phyloP scores from a whole-genome alignment of 2,888 invertebrate genomes.

The Myopa testacea region DNA sequence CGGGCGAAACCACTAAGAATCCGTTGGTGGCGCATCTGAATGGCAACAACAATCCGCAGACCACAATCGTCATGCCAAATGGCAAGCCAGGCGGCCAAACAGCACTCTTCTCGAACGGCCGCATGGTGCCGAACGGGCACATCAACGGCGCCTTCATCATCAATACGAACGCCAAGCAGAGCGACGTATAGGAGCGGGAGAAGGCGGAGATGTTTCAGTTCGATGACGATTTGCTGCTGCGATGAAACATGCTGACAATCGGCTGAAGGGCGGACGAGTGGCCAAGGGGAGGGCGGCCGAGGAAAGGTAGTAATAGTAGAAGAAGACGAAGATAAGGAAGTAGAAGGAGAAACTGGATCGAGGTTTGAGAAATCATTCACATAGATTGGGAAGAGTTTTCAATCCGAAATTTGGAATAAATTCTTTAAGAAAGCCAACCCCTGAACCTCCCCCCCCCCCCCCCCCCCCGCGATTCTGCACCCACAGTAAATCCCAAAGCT shows the following conservation, averaged over 20 bases:
- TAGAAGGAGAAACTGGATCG: background rate
- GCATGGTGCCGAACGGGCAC: conserved; percentile 61
- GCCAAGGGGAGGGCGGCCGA: background rate
- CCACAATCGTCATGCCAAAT: conserved; percentile 60
- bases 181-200: conserved; percentile 68
- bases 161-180: conserved; percentile 68
- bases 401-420: background rate
- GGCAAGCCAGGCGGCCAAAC: conserved; percentile 51
- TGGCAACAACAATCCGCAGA: conserved; percentile 58
- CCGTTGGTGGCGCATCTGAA: conserved; percentile 65
- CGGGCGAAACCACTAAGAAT: conserved; percentile 64
- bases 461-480: too few species aligned
- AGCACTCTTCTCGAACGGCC: conserved; percentile 54
- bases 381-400: background rate
- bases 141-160: conserved; percentile 69
- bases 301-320: background rate
- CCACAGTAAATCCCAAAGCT: too few species aligned
- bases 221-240: conserved; percentile 59
- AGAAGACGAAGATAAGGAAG: background rate
- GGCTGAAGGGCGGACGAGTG: background rate
- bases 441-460: too few species aligned
- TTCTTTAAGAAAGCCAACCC: too few species aligned
- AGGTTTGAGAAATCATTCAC: background rate
- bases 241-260: conserved; percentile 51
- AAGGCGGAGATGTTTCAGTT: conserved; percentile 60